phyloP scores from a whole-genome alignment of 2,888 invertebrate species.

The Siphonodentalium dalli region DNA sequence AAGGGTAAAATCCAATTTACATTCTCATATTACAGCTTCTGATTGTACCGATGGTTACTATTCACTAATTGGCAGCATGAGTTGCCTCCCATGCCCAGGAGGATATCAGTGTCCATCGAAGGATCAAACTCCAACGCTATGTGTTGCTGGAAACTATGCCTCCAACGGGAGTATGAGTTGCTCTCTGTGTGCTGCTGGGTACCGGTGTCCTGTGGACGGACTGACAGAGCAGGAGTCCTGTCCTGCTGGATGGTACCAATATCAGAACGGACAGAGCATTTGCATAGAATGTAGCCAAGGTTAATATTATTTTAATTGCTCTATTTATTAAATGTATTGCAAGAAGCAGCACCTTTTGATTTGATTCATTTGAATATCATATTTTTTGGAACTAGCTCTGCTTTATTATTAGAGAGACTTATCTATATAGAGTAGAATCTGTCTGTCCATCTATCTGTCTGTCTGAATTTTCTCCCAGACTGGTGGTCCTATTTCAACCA shows the following conservation, averaged over 20 bases:
- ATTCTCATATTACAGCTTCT: constrained; percentile 32
- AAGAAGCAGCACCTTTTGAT: not conserved
- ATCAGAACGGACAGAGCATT: constrained; percentile 34
- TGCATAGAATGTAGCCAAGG: constrained; percentile 54
- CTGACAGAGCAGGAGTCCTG: constrained; percentile 41
- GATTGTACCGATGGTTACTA: constrained; percentile 49
- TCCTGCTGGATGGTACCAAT: constrained; percentile 47
- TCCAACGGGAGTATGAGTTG: constrained; percentile 35
- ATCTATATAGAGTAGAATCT: not conserved
- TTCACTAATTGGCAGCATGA: constrained; percentile 40
- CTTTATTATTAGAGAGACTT: not conserved
- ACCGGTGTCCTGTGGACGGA: constrained; percentile 42
- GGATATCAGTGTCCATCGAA: constrained; percentile 45
- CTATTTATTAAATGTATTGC: not conserved
- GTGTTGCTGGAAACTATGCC: constrained; percentile 41
- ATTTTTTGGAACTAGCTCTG: not conserved
- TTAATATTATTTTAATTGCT: constrained; percentile 19
- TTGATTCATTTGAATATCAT: not conserved
- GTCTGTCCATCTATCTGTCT: too few species aligned
- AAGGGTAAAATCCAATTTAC: too few species aligned
- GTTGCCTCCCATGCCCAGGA: constrained; percentile 52
- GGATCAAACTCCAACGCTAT: constrained; percentile 27
- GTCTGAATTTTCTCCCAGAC: too few species aligned
- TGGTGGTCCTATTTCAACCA: too few species aligned
- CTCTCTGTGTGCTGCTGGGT: constrained; percentile 46